Evolutionary conservation across 1,140 invertebrate genomes (phyloP).

Genomic region (Trichonephila clavata): DNA sequence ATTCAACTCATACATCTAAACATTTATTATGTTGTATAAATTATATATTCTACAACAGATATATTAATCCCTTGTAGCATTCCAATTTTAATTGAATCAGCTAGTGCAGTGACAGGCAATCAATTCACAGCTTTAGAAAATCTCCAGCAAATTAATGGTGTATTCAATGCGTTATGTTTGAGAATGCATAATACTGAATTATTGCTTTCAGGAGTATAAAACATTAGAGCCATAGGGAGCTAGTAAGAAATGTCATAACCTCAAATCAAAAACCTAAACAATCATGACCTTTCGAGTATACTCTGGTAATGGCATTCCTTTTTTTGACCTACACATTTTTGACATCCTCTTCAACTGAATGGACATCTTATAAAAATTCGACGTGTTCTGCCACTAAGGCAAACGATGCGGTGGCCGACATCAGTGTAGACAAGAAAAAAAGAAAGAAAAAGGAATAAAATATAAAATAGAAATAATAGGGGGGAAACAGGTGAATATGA

Average conservation of each 20-base stretch:
- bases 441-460: background rate
- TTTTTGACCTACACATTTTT: slow-evolving; percentile 28
- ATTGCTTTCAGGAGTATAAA: background rate
- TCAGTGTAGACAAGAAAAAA: background rate
- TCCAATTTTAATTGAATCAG: background rate
- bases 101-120: background rate
- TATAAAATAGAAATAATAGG: background rate
- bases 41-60: background rate
- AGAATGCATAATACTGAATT: background rate
- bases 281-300: slow-evolving; percentile 12
- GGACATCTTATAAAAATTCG: slow-evolving; percentile 7
- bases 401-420: slow-evolving; percentile 28
- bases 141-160: background rate
- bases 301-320: background rate
- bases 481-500: background rate
- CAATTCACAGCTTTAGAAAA: slow-evolving; percentile 23
- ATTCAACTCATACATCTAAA: background rate
- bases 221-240: slow-evolving; percentile 3
- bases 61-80: background rate
- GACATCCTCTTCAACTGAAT: slow-evolving; percentile 24
- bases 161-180: background rate
- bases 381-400: background rate
- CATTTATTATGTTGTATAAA: background rate
- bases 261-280: slow-evolving; percentile 14
- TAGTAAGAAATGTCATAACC: slow-evolving; percentile 8